Percentiles rank a stretch among this genome's conserved stretches.
phyloP scores from a whole-genome alignment of 30 jellyfish, hydroid and myxozoan species.

The Turritopsis rubra region DNA sequence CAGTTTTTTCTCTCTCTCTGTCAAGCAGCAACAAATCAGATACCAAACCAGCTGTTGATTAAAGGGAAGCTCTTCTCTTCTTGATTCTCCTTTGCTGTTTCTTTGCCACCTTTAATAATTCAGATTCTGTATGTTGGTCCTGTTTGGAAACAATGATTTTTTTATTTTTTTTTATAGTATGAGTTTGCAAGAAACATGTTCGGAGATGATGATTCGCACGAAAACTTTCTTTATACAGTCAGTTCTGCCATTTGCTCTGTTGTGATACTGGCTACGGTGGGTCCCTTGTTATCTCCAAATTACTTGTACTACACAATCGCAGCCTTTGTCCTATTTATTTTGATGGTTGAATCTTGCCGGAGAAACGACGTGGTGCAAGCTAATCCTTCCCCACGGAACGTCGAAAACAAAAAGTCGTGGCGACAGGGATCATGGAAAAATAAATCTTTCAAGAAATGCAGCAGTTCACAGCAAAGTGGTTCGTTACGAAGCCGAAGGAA shows the following conservation, averaged over 20 bases:
- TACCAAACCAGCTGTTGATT: too few species aligned
- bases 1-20: too few species aligned
- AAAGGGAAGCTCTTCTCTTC: too few species aligned
- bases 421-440: background rate
- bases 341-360: background rate
- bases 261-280: background rate
- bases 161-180: background rate
- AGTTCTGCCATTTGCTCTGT: background rate
- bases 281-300: background rate
- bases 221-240: background rate
- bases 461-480: background rate
- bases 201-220: background rate
- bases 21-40: too few species aligned
- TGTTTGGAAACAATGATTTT: background rate
- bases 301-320: background rate
- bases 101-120: too few species aligned
- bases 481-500: background rate
- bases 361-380: background rate
- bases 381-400: background rate
- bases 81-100: too few species aligned
- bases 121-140: background rate
- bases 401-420: background rate
- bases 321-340: background rate
- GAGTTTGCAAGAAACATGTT: background rate
- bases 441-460: background rate